Evolutionary conservation across 1,140 invertebrate species (phyloP), one percentile per base, ranked within the genome.

Genomic region (Brachionus calyciflorus): DNA sequence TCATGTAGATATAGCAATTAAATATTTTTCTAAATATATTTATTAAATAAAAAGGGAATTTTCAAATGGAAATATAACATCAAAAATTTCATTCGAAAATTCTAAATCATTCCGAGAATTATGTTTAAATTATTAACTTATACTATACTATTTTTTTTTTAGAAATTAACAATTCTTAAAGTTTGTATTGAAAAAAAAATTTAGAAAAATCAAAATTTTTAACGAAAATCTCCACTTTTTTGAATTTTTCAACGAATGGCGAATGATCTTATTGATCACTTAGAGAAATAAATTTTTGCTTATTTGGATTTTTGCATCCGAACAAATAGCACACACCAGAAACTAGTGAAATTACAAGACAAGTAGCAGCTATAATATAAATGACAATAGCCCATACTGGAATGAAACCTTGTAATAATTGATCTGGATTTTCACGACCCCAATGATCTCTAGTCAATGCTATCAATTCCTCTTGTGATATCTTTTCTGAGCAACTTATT

Each of bases 321-420:
- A 65, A 65, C 21, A 65, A 37, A 44, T 65, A 65, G 7, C 60
- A 65, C 10, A 65, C 60, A 24, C 60, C 60, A 21, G 60, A 65
- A 12, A 65, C 12, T n/a, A 65, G 24, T 24, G 60, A 41, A 12
- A 65, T 65, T 3, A 65, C 40, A 21, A 65, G n/a, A 65, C 33
- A 65, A 12, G 60, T 65, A 12, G 19, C 60, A 3, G 60, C 60
- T 26, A 65, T 44, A 9, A 65, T 65, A 24, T 44, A 65, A 44
- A 65, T 65, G 40, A 65, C 60, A 28, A 65, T 41, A 44, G 60
- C 60, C 60, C 60, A 65, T 44, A 65, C 40, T 65, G 60, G 60
- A 46, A 65, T 44, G 30, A 44, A 65, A 12, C 60, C 60, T 26
- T 44, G 14, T 14, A 65, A 26, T 41, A 65, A 44, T 5, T 7